These are phyloP conservation scores for Emys orbicularis DNA, from an alignment of 2,797 vertebrate species.

Conservation along the genomic window DNA sequence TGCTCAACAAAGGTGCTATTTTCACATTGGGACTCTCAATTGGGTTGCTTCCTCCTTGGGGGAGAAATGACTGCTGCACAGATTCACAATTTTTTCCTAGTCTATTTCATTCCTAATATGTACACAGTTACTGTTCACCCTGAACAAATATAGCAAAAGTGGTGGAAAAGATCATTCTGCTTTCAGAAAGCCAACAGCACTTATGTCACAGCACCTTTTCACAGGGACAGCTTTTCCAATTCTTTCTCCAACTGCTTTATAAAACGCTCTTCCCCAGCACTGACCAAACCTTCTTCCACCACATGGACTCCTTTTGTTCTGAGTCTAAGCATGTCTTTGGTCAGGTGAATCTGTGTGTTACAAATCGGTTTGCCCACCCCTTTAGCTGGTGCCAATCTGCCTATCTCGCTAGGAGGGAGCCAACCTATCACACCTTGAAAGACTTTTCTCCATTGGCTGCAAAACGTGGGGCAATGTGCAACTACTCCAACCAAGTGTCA, in stretches of 20 bases:
- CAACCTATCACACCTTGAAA: not conserved
- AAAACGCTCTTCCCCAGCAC: not conserved
- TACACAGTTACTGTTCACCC: not conserved
- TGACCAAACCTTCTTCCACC: not conserved
- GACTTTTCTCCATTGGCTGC: not conserved
- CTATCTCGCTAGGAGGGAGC: not conserved
- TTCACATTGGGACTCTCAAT: not conserved
- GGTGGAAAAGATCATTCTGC: not conserved
- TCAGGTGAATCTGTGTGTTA: not conserved
- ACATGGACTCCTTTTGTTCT: not conserved
- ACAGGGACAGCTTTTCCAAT: not conserved
- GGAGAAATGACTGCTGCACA: not conserved
- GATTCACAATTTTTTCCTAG: not conserved
- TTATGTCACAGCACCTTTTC: not conserved
- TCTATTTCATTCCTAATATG: not conserved
- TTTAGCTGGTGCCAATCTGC: not conserved
- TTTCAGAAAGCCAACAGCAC: not conserved
- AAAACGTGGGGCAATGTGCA: not conserved
- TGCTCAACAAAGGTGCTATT: not conserved
- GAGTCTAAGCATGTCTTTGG: not conserved
- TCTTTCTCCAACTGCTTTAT: not conserved
- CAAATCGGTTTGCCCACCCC: not conserved
- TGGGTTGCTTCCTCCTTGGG: not conserved
- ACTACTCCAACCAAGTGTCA: slow-evolving; percentile 20
- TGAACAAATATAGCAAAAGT: not conserved